Evolutionary conservation across 2,888 invertebrate species (phyloP).

Genomic region (Leptopilina myrica): DNA sequence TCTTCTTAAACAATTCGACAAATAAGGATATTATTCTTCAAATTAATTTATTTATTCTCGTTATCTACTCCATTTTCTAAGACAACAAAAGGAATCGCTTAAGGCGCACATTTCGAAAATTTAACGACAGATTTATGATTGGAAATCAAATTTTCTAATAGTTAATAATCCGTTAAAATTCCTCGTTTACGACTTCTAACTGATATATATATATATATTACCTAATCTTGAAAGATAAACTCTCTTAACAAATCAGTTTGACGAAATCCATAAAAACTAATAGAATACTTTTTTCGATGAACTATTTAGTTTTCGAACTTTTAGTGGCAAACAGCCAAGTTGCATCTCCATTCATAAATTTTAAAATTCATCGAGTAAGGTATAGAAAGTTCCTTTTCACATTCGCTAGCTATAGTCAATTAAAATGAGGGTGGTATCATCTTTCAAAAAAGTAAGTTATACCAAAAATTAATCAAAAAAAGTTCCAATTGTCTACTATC

Average conservation of each 20-base stretch:
- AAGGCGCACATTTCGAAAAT: conserved; percentile 9
- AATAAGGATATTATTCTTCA: background rate
- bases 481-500: no score
- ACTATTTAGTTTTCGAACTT: conserved; percentile 1
- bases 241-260: conserved; percentile 5
- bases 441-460: no score
- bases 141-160: background rate
- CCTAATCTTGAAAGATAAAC: conserved; percentile 9
- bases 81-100: background rate
- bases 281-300: background rate
- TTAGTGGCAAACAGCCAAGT: conserved; percentile 5
- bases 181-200: conserved; percentile 1
- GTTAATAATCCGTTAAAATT: conserved; percentile 22
- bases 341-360: conserved; percentile 22
- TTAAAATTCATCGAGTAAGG: background rate
- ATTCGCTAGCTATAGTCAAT: no score
- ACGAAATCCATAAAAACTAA: background rate
- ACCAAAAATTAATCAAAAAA: no score
- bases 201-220: background rate
- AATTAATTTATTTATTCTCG: background rate
- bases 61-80: background rate
- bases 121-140: background rate
- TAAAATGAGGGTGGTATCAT: no score
- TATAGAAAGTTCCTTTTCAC: background rate
- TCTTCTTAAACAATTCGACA: no score